phyloP scores from a whole-genome alignment of 2,888 invertebrate species.

The Taenaris catops region DNA sequence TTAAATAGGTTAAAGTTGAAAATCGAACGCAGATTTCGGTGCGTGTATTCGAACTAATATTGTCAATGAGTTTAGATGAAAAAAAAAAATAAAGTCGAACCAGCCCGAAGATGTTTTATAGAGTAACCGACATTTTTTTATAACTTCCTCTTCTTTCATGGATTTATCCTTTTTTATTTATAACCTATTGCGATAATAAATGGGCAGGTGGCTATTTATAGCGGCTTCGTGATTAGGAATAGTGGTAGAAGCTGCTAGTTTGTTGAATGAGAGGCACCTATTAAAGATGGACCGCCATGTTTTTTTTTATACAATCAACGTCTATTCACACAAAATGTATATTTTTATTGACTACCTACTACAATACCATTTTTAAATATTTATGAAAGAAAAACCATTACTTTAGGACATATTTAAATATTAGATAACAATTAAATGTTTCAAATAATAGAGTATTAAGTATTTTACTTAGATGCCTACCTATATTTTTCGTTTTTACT shows the following conservation, averaged over 20 bases:
- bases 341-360: too few species aligned
- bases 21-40: constrained; percentile 30
- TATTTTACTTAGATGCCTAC: too few species aligned
- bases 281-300: constrained; percentile 39
- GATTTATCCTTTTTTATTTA: constrained; percentile 31
- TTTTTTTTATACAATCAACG: constrained; percentile 29
- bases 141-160: constrained; percentile 64
- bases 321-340: too few species aligned
- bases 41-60: constrained; percentile 28
- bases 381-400: too few species aligned
- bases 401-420: too few species aligned
- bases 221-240: constrained; percentile 59
- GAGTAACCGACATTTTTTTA: constrained; percentile 53
- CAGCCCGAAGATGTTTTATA: constrained; percentile 48
- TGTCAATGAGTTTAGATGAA: constrained; percentile 65
- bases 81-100: constrained; percentile 47
- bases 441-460: too few species aligned
- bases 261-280: constrained; percentile 38
- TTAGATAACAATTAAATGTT: too few species aligned
- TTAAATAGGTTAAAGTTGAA: constrained; percentile 33
- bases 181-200: constrained; percentile 59
- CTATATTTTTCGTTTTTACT: too few species aligned
- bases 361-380: too few species aligned
- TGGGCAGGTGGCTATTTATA: constrained; percentile 63
- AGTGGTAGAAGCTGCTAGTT: constrained; percentile 40